phyloP scores from a whole-genome alignment of 1,140 invertebrate species.

The Drosophila neocordata region DNA sequence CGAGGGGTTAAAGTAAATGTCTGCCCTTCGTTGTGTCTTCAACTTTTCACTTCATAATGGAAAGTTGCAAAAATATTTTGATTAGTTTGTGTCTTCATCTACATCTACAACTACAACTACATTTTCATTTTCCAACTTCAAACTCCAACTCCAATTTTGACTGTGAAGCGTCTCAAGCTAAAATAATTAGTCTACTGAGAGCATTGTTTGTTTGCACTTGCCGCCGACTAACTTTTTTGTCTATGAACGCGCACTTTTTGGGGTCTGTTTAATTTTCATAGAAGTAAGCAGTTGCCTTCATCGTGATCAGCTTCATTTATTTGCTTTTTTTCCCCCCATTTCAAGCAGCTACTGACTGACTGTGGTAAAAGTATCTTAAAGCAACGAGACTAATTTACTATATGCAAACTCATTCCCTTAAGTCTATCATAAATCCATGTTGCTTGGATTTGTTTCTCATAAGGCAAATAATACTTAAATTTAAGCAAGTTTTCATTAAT shows the following conservation, averaged over 20 bases:
- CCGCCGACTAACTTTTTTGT: conserved; percentile 58
- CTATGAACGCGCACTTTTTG: conserved; percentile 64
- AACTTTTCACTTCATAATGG: conserved; percentile 80
- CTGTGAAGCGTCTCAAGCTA: conserved; percentile 44
- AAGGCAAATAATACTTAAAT: not conserved
- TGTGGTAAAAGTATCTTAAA: conserved; percentile 6
- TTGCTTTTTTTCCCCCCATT: conserved; percentile 15
- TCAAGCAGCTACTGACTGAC: not conserved
- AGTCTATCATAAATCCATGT: not conserved
- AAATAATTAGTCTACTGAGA: conserved; percentile 79
- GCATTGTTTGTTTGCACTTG: conserved; percentile 77
- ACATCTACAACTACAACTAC: conserved; percentile 9
- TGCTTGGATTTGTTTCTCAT: not conserved
- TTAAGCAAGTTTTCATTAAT: not conserved
- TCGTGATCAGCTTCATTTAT: conserved; percentile 26
- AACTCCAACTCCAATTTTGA: conserved; percentile 1
- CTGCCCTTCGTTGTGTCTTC: conserved; percentile 52
- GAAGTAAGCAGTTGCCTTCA: conserved; percentile 7
- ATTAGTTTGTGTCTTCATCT: conserved; percentile 69
- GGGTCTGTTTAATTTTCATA: conserved; percentile 48
- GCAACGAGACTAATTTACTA: not conserved
- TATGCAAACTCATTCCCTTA: not conserved
- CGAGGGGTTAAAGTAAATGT: not conserved
- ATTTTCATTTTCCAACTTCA: not conserved
- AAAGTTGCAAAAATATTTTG: conserved; percentile 80